Evolutionary conservation across 1,140 invertebrate genomes (phyloP).

Genomic region (Sitobion miscanthi): DNA sequence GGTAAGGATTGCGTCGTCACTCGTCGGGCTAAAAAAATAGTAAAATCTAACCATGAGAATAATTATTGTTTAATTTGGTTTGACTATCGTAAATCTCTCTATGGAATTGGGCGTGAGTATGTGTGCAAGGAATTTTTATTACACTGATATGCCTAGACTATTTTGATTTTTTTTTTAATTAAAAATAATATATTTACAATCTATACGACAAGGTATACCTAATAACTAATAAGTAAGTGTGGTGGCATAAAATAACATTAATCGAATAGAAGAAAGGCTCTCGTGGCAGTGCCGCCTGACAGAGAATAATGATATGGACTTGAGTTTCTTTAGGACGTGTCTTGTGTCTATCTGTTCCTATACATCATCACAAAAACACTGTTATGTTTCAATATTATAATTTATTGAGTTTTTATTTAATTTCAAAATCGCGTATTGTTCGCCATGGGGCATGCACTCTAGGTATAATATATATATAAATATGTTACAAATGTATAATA

Average conservation of each 20-base stretch:
- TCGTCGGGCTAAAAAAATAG: neutral
- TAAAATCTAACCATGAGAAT: neutral
- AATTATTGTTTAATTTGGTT: too few species aligned
- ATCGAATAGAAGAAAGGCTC: too few species aligned
- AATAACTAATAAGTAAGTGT: too few species aligned
- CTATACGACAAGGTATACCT: too few species aligned
- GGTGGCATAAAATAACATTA: too few species aligned
- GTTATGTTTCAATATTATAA: neutral
- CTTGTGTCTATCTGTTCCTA: neutral
- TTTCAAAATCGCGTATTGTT: neutral
- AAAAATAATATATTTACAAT: too few species aligned
- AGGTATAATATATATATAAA: neutral
- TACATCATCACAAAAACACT: neutral
- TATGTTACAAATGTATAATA: too few species aligned
- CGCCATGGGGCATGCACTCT: neutral
- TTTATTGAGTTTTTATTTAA: neutral
- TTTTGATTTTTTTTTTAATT: too few species aligned
- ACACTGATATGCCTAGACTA: neutral
- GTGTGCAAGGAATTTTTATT: neutral
- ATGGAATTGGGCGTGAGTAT: too few species aligned
- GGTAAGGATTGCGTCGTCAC: neutral
- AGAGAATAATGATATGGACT: neutral
- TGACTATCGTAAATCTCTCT: too few species aligned
- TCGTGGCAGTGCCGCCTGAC: too few species aligned
- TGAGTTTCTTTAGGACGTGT: neutral